Base-by-base conservation (phyloP, 2,888 invertebrate genomes). In the Luperina nickerlii region DNA sequence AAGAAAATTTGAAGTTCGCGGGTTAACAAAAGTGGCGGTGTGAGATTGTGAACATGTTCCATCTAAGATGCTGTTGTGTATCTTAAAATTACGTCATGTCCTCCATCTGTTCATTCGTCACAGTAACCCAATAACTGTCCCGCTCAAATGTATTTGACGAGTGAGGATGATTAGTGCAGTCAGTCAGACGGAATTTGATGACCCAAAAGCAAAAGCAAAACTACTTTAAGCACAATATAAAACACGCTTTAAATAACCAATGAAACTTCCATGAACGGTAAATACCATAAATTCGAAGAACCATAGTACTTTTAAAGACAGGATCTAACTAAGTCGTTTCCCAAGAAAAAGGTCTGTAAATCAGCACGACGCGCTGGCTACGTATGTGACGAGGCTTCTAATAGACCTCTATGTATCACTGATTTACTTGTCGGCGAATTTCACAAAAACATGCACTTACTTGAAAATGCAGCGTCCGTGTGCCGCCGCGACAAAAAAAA, bases 361-460 rank as follows among this genome's bases (percentile, higher is more conserved):
- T 83, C 87, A 88, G 81, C 85, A 78, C 83, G 77, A 85, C 74
- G 57, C 74, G 79, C 68, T 81, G 74, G 74, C 78, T 65, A 63
- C 42, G 85, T 85, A 87, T 88, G 87, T 90, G 89, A 90, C 89
- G 78, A 86, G 84, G 72, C 27, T 90, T 38, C 65, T 86, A 86
- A 89, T 84, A 81, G 81, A 79, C 38, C 78, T 78, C 78, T 82
- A 79, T 71, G 81, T 86, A 86, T 80, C 78, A 76, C 76, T 76
- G 81, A 90, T 87, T 85, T 88, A 90, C 81, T 84, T 81, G 92
- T 88, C 90, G 88, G 88, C 82, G 82, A 84, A 88, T 89, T 86
- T 88, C 79, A 88, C 86, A 90, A 90, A 90, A 89, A 86, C 82
- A 81, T 74, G 79, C 75, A 79, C 72, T 85, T 86, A 84, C 88